These are phyloP conservation scores for Fragariocoptes setiger DNA, from an alignment of 1,140 invertebrate genomes.

Conservation along the genomic window DNA sequence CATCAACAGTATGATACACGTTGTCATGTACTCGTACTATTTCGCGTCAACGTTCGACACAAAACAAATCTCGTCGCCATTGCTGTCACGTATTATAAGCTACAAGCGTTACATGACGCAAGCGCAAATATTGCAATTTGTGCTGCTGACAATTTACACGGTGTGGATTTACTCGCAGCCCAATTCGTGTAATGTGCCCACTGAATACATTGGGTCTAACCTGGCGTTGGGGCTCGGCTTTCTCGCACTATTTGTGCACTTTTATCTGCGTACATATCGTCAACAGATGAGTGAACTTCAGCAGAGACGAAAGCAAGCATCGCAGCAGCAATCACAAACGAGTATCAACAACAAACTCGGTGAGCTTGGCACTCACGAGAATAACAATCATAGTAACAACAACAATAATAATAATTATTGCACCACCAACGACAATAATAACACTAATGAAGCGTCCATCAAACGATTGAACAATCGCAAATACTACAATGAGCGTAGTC, in stretches of 20 bases:
- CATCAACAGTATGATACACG: conserved; percentile 17
- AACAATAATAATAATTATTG: too few species aligned
- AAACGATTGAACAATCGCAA: too few species aligned
- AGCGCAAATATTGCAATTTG: conserved; percentile 20
- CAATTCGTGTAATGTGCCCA: neutral
- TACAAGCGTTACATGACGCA: conserved; percentile 26
- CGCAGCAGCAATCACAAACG: too few species aligned
- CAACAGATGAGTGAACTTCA: neutral
- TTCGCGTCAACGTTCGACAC: conserved; percentile 41
- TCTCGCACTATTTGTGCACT: neutral
- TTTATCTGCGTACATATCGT: neutral
- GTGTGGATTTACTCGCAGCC: neutral
- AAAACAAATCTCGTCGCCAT: conserved; percentile 24
- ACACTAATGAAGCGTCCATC: too few species aligned
- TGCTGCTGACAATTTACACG: conserved; percentile 15
- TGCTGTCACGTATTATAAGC: conserved; percentile 27
- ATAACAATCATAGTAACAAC: too few species aligned
- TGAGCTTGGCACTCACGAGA: too few species aligned
- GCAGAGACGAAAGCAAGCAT: neutral
- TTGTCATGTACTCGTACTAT: conserved; percentile 64
- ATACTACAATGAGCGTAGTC: too few species aligned
- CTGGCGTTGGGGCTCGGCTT: neutral
- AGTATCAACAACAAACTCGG: too few species aligned
- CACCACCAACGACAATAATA: too few species aligned
- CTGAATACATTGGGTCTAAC: neutral